These are phyloP conservation scores for Ophion obscuratus DNA, from an alignment of 2,888 invertebrate species.

Conservation along the genomic window DNA sequence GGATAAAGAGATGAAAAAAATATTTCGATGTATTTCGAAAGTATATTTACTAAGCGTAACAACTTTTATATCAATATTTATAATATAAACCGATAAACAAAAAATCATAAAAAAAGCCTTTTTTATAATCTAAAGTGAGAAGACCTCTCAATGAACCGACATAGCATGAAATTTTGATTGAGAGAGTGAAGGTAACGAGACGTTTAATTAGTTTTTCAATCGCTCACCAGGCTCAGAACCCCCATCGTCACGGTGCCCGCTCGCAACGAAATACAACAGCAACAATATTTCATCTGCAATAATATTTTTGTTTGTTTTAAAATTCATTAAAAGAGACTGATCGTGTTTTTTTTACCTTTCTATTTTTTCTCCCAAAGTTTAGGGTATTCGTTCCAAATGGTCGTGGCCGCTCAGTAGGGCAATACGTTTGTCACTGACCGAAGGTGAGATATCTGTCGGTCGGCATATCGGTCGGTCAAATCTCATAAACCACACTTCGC, in stretches of 20 bases:
- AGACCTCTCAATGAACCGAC: too few species aligned
- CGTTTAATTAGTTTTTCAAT: background rate
- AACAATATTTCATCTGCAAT: constrained; percentile 19
- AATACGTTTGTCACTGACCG: background rate
- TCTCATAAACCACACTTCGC: background rate
- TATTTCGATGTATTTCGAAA: too few species aligned
- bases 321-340: background rate
- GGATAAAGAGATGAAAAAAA: too few species aligned
- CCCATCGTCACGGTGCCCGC: constrained; percentile 7
- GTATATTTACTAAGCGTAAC: too few species aligned
- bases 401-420: background rate
- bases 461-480: background rate
- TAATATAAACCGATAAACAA: too few species aligned
- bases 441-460: background rate
- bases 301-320: background rate
- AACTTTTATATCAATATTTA: too few species aligned
- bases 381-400: background rate
- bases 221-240: background rate
- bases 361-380: background rate
- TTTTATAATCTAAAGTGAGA: too few species aligned
- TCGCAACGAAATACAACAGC: constrained; percentile 14
- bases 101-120: too few species aligned
- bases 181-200: too few species aligned
- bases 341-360: background rate
- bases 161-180: too few species aligned